These are phyloP conservation scores for Emydura subglobosa DNA, from an alignment of 2,113 vertebrate genomes.

Conservation along the genomic window DNA sequence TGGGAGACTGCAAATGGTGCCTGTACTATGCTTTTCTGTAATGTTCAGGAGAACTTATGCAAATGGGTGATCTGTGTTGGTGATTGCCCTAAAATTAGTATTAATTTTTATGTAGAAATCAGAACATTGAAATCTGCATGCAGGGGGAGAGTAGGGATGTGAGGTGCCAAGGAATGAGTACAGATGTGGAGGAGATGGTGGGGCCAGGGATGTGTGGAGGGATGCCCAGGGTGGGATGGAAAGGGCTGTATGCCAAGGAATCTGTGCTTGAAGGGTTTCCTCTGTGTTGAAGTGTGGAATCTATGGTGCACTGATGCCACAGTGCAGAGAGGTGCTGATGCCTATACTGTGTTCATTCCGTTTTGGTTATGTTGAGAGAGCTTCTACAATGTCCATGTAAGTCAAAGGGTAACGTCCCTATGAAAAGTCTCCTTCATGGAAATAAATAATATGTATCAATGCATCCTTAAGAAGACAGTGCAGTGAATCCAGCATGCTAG, in stretches of 20 bases:
- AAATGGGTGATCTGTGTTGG: background rate
- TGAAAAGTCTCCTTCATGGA: background rate
- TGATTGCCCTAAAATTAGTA: background rate
- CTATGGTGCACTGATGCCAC: background rate
- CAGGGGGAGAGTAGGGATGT: background rate
- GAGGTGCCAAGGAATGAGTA: background rate
- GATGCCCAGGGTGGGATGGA: background rate
- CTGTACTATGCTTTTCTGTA: background rate
- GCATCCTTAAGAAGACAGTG: background rate
- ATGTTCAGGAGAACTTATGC: background rate
- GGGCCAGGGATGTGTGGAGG: background rate
- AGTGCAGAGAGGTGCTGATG: background rate
- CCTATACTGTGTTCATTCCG: background rate
- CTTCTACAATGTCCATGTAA: background rate
- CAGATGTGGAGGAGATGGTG: background rate
- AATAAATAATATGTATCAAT: background rate
- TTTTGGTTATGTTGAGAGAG: background rate
- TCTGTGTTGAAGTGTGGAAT: background rate
- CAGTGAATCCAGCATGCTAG: fast-evolving
- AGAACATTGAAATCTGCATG: background rate
- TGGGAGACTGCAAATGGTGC: background rate
- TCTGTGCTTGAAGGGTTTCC: background rate
- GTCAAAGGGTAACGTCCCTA: background rate
- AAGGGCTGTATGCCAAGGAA: background rate
- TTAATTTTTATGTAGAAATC: background rate